phyloP scores from a whole-genome alignment of 2,797 vertebrate genomes.

The Amblyopsis hoosieri region DNA sequence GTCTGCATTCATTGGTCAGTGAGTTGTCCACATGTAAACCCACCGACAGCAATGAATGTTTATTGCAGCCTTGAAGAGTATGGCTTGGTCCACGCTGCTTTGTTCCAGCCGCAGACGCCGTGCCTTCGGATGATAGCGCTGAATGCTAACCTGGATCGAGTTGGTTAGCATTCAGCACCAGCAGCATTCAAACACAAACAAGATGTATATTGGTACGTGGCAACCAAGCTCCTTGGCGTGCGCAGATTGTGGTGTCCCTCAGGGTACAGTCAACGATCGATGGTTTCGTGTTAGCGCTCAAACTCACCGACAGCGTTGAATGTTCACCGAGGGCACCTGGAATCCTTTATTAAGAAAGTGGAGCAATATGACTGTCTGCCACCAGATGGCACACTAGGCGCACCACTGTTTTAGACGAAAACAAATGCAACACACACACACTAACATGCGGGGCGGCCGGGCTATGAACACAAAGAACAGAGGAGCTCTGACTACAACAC shows the following conservation, averaged over 20 bases:
- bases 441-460: too few species aligned
- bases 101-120: neutral
- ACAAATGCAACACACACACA: too few species aligned
- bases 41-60: slow-evolving; percentile 99
- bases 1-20: slow-evolving; percentile 99
- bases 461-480: too few species aligned
- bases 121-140: neutral
- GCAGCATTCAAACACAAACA: too few species aligned
- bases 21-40: slow-evolving; percentile 92
- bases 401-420: too few species aligned
- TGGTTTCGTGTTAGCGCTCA: slow-evolving; percentile 91
- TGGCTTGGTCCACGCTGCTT: neutral
- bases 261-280: slow-evolving; percentile 99
- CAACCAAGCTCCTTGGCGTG: neutral
- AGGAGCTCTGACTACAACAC: too few species aligned
- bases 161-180: too few species aligned
- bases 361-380: too few species aligned
- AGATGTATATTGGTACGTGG: neutral
- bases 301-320: slow-evolving; percentile 99
- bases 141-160: too few species aligned
- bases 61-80: slow-evolving; percentile 91
- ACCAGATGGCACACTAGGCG: too few species aligned
- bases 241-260: slow-evolving; percentile 64
- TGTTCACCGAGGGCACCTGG: slow-evolving; percentile 90
- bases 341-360: too few species aligned